Evolutionary conservation across 2,888 invertebrate species (phyloP), one percentile per base, ranked within the genome.

Genomic region (Drosophila ezoana): DNA sequence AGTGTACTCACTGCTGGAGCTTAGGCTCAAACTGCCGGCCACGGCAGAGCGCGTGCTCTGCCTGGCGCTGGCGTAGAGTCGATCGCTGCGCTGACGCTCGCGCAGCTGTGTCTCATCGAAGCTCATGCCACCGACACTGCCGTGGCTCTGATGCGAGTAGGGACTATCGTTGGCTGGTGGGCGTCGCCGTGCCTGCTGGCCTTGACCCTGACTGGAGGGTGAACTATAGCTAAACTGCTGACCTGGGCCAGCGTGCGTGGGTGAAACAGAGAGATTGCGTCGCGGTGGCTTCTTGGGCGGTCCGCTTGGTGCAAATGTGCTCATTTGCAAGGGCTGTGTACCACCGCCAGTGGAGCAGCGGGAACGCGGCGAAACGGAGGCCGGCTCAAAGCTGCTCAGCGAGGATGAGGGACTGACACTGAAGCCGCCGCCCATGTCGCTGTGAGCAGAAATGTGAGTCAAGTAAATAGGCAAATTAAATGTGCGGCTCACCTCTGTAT

Each of bases 261-360:
- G 97, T 16, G 97, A 97, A 67, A 97, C 96, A 13, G 97, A 96
- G 59, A 97, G 93, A 92, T 97, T 97, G 79, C 97, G 94, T 53
- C 97, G 94, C 3, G 97, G 97, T 70, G 97, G 97, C 92, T 97
- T 97, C 93, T 97, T 97, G 48, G 97, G 97, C 59, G 97, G 97
- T 59, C 96, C 96, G 53, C 96, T 96, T 2, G 90, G 89, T 1
- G 90, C 90, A 67, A 90, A 90, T 4, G 85, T 90, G 62, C 81
- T 90, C 87, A 90, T 82, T 16, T 81, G 76, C 38, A 81, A 52
- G 2, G 79, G 75, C 53, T 85, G 87, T n/a, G 64, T 67, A 1
- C 85, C 86, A 28, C 88, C 90, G 4, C 90, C 90, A 43, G 77
- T 90, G 33, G 90, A 90, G 61, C 90, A 86, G 49, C 91, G 85